Conservation (phyloP, 2,113 vertebrate species). For the Ciconia boyciana region DNA sequence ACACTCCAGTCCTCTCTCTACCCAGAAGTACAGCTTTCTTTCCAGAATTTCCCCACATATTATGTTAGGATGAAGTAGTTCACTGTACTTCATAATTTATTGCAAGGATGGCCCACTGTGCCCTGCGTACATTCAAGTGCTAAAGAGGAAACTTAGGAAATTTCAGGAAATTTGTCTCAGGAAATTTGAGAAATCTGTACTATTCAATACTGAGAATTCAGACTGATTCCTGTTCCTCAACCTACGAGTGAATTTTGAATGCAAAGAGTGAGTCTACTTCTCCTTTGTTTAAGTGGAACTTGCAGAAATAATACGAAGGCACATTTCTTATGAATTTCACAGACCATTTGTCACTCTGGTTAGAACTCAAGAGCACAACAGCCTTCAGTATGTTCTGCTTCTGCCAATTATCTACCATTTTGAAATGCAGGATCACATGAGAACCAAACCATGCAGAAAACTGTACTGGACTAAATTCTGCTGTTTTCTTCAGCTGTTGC, state of each 20-base stretch:
- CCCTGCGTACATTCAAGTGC: neutral
- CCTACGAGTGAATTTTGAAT: neutral
- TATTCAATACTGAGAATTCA: neutral
- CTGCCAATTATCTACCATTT: neutral
- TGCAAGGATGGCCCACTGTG: neutral
- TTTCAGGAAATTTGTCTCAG: neutral
- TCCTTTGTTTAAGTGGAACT: neutral
- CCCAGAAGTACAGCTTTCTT: neutral
- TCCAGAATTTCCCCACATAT: neutral
- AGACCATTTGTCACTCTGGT: neutral
- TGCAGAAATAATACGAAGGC: neutral
- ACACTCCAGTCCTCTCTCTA: neutral
- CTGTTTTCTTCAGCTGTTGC: neutral
- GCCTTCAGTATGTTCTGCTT: neutral
- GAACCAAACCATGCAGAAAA: neutral
- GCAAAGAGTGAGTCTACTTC: neutral
- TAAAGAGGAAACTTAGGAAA: neutral
- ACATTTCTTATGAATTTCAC: neutral
- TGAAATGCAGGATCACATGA: neutral
- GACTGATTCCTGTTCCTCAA: neutral
- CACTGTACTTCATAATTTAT: neutral
- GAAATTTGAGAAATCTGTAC: neutral
- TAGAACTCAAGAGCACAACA: neutral
- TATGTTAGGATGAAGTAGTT: neutral
- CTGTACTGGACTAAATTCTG: neutral